phyloP scores from a whole-genome alignment of 1,140 invertebrate species.

The Cylas formicarius region DNA sequence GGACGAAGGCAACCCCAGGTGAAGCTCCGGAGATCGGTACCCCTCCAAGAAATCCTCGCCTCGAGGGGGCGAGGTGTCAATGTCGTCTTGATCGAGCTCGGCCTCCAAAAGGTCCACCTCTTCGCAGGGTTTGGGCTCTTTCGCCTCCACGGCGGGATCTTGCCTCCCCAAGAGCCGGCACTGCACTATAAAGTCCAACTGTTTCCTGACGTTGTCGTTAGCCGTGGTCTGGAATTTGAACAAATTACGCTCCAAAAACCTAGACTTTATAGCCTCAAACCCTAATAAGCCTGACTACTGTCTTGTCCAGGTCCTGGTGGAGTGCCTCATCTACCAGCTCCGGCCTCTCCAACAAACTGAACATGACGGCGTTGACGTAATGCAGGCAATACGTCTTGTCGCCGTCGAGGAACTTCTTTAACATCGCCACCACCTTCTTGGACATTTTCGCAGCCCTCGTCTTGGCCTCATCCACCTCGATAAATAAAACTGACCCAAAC shows the following conservation, averaged over 20 bases:
- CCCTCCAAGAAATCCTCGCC: slow-evolving; percentile 10
- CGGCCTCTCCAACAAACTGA: slow-evolving; percentile 18
- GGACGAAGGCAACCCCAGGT: slow-evolving; percentile 1
- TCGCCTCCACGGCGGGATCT: not conserved
- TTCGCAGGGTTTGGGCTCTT: slow-evolving; percentile 7
- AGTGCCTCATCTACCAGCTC: slow-evolving; percentile 15
- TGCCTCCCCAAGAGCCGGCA: slow-evolving; percentile 9
- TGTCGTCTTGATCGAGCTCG: slow-evolving; percentile 17
- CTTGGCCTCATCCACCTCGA: slow-evolving; percentile 18
- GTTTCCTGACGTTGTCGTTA: slow-evolving; percentile 16
- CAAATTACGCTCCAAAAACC: not conserved
- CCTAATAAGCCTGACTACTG: slow-evolving; percentile 9
- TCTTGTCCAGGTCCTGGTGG: slow-evolving; percentile 13
- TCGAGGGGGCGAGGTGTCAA: slow-evolving; percentile 11
- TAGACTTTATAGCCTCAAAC: slow-evolving; percentile 2
- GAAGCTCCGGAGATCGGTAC: not conserved
- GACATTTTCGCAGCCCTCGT: slow-evolving; percentile 8
- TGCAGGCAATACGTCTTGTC: slow-evolving; percentile 13
- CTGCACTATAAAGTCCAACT: slow-evolving; percentile 19
- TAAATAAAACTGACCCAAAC: not conserved
- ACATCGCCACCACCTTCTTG: slow-evolving; percentile 7
- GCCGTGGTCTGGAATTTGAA: slow-evolving; percentile 4
- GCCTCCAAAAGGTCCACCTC: slow-evolving; percentile 16
- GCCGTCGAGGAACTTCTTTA: slow-evolving; percentile 12
- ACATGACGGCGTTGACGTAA: slow-evolving; percentile 20